phyloP scores from a whole-genome alignment of 2,113 vertebrate genomes.

The Cheirogaleus medius region DNA sequence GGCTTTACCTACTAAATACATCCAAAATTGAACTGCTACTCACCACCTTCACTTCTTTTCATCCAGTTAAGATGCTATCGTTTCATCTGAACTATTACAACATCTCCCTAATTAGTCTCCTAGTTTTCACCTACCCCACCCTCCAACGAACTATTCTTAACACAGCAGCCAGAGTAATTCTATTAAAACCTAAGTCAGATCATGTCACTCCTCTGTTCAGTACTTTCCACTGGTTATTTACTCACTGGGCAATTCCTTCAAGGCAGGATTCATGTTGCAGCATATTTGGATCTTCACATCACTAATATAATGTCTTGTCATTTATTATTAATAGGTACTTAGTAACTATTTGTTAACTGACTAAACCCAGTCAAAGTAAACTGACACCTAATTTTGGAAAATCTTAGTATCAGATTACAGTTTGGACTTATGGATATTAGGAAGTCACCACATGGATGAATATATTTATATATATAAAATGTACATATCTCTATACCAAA shows the following conservation, averaged over 20 bases:
- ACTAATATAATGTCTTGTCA: not conserved
- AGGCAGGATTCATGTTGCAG: not conserved
- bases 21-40: not conserved
- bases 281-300: not conserved
- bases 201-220: not conserved
- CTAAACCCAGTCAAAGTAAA: slow-evolving; percentile 28
- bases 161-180: not conserved
- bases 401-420: not conserved
- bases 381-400: not conserved
- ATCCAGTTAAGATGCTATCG: not conserved
- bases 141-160: not conserved
- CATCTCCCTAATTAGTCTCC: not conserved
- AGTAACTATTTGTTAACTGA: not conserved
- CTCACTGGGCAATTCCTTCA: not conserved
- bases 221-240: not conserved
- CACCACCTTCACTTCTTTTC: slow-evolving; percentile 4
- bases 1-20: not conserved
- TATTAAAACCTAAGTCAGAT: slow-evolving; percentile 3
- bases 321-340: not conserved
- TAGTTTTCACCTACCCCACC: not conserved
- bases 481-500: not conserved
- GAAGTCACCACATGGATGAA: not conserved
- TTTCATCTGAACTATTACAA: not conserved
- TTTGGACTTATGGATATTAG: not conserved
- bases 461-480: not conserved